Percentiles rank a stretch among this genome's conserved stretches.
phyloP scores from a whole-genome alignment of 1,140 invertebrate genomes.

The Cyrtorhinus lividipennis region DNA sequence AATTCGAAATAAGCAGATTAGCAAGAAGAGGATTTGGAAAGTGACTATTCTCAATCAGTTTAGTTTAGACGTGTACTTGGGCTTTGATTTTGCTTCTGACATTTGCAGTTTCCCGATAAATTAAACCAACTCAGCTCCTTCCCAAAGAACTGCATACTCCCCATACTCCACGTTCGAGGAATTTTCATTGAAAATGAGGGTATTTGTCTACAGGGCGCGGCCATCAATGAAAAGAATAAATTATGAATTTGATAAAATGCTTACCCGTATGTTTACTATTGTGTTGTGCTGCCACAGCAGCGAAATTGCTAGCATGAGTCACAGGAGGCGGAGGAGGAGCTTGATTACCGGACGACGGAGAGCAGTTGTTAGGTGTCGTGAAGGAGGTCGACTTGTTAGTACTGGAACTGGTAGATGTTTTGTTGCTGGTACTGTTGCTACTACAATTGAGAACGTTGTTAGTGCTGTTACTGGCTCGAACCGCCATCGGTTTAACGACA shows the following conservation, averaged over 20 bases:
- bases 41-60: no score
- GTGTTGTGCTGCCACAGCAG: conserved; percentile 39
- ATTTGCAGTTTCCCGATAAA: no score
- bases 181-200: no score
- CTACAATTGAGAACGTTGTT: conserved; percentile 37
- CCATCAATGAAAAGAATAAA: not conserved
- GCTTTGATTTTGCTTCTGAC: no score
- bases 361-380: conserved; percentile 40
- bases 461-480: conserved; percentile 47
- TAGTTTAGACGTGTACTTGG: no score
- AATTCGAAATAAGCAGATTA: no score
- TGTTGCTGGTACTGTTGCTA: conserved; percentile 28
- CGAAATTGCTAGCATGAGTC: conserved; percentile 38
- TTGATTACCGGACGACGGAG: conserved; percentile 21
- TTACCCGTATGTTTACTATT: conserved; percentile 15
- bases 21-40: no score
- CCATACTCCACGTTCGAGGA: no score
- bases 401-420: not conserved
- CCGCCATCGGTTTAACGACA: conserved; percentile 54
- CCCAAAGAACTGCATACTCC: no score
- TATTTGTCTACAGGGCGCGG: no score
- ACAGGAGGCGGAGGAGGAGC: conserved; percentile 13
- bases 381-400: conserved; percentile 32
- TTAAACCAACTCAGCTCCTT: no score
- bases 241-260: not conserved